A percentile compares a stretch with the other conserved stretches of the same genome.
These are phyloP conservation scores for Accipiter cooperii DNA, from an alignment of 2,113 vertebrate species.

Conservation along the genomic window DNA sequence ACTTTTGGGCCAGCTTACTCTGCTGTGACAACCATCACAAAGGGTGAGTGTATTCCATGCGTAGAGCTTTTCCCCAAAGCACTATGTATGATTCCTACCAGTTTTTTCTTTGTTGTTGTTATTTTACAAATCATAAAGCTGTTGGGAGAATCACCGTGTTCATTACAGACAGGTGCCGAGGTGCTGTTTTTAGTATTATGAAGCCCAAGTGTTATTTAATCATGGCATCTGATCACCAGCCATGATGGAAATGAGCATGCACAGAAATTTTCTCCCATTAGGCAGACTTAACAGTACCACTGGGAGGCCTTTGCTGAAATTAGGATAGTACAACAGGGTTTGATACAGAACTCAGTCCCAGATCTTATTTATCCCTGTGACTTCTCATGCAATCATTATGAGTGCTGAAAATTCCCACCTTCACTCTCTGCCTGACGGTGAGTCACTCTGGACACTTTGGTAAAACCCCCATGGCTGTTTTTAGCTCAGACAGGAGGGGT, in stretches of 20 bases:
- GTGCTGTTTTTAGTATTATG: not conserved
- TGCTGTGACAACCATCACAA: slow-evolving; percentile 85
- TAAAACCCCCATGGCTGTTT: not conserved
- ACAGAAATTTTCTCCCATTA: not conserved
- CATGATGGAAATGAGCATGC: not conserved
- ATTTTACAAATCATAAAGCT: not conserved
- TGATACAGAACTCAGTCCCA: not conserved
- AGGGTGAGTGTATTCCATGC: slow-evolving; percentile 74
- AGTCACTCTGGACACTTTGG: not conserved
- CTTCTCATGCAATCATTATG: not conserved
- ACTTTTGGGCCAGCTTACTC: slow-evolving; percentile 90
- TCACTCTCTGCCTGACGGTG: not conserved
- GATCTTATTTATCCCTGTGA: not conserved
- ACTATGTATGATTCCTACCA: not conserved
- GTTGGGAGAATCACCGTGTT: not conserved
- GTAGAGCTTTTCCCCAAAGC: not conserved
- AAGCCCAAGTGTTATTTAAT: not conserved
- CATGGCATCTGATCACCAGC: not conserved
- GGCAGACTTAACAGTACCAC: not conserved
- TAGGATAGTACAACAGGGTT: not conserved
- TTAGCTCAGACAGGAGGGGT: not conserved
- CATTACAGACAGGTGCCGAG: not conserved
- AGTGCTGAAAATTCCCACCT: not conserved
- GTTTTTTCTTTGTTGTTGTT: not conserved
- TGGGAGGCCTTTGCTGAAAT: not conserved